Evolutionary conservation across 2,113 vertebrate species (phyloP), one percentile per base, ranked within the genome.

Genomic region (Opisthocomus hoazin): DNA sequence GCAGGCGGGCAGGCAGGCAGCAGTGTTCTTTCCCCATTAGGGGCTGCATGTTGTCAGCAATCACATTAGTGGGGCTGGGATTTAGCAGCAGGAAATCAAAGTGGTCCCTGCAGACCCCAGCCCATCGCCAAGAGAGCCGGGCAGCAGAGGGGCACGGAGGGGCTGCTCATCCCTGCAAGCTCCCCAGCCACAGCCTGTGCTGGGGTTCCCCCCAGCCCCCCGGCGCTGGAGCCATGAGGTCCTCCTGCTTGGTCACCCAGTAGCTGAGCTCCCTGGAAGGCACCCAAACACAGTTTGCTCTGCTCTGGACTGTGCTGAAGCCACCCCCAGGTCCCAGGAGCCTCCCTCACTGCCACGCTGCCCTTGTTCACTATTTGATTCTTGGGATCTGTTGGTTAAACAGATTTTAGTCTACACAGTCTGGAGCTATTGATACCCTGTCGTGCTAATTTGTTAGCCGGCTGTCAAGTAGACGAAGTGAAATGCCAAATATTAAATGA

Each of bases 381-480:
- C 53, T 82, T 84, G 12, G 5, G 87, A 87, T 96, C 87, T 93
- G 75, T 87, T 92, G 82, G 89, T 91, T 96, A 94, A 97, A 95
- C 73, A 94, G 94, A 91, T 87, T 96, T 97, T 95, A 96, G 95
- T 94, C 96, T 93, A 66, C 46, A 4, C 80, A 75, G 93, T 95
- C 89, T 95, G 84, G 87, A 96, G 93, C 93, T 94, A 89, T 91
- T 95, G 94, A 91, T 95, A 68, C 87, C 94, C 76, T 58, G 89
- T 74, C 69, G 27, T 69, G 84, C 94, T 95, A 93, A 95, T 95
- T 97, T 95, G 91, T 94, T 89, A 97, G 87, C 93, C 6, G 77
- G 77, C 94, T 95, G 91, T 96, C 96, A 96, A 84, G 81, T 39
- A 82, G 83, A 91, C 11, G 41, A 79, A 95, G 93, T 6, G 11